Percentiles rank a stretch among this genome's conserved stretches.
phyloP scores from a whole-genome alignment of 2,113 vertebrate genomes.

The Microtus ochrogaster region DNA sequence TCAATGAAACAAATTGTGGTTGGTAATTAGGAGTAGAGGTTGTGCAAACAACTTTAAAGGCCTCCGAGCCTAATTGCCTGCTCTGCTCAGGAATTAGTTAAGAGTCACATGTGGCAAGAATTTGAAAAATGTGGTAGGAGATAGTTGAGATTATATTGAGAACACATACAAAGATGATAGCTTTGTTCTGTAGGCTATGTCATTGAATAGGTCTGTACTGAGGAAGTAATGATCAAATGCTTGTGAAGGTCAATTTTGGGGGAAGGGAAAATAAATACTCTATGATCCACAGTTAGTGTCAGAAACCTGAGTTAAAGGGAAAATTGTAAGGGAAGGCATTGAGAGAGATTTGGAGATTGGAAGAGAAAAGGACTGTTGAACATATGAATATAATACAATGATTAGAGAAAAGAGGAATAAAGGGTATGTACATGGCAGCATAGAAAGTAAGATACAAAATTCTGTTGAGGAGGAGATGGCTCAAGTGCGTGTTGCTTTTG shows the following conservation, averaged over 20 bases:
- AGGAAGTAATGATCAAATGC: background rate
- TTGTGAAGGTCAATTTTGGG: background rate
- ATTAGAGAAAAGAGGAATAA: background rate
- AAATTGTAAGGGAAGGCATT: background rate
- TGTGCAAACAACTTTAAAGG: background rate
- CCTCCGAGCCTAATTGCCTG: background rate
- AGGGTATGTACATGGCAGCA: background rate
- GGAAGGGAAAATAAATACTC: conserved; percentile 35
- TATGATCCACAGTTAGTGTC: background rate
- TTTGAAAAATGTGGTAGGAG: background rate
- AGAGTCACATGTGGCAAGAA: background rate
- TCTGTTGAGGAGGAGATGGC: background rate
- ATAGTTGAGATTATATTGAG: background rate
- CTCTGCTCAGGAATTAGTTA: background rate
- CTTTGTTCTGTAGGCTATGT: background rate
- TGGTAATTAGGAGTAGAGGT: background rate
- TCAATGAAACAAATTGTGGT: background rate
- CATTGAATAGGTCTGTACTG: background rate
- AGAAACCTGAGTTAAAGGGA: background rate
- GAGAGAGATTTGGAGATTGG: background rate
- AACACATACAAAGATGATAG: background rate
- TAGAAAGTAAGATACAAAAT: background rate
- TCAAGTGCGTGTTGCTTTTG: background rate
- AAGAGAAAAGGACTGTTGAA: conserved; percentile 12
- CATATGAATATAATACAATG: background rate